Base-by-base conservation (phyloP, 2,888 invertebrate species). In the Rhimphoctona megacephalus region DNA sequence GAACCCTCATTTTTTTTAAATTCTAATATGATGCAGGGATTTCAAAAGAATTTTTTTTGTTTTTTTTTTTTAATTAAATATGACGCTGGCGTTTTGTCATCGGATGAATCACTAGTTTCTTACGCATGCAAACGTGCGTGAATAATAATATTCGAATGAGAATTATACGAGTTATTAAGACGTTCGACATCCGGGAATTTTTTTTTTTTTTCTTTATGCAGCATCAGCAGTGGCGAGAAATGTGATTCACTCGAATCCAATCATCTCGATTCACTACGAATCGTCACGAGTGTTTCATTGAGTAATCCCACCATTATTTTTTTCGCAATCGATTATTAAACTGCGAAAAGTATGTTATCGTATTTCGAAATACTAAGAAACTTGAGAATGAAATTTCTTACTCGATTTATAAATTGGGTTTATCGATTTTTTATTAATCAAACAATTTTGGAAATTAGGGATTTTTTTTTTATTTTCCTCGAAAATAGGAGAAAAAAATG, bases 101-200 rank as follows among this genome's bases (percentile, higher is more conserved):
- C 30, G 25, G 1, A 30, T 61, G 61, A 61, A 30, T 61, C 61
- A 61, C 30, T 61, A 22, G 54, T 17, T 9, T 61, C 61, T 25
- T 25, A 25, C 11, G 17, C 14, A 14, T 30, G 17, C 30, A 25
- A 39, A 19, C 14, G 43, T n/a, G n/a, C n/a, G 22, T 22, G 54
- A 73, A 54, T 25, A 39, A 67, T 36, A n/a, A 69, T 67, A 39
- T 66, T 25, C 39, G 19, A 69, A 43, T 43, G 39, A 69, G 39
- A 33, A 78, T 54, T 36, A 17, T 6, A 14, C 36, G 30, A 30
- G 77, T 78, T 54, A 36, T 69, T 54, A 67, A 54, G 43, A 69
- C 69, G 30, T 52, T 19, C 49, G n/a, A n/a, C 54, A 54, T 39
- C 67, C 78, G 22, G 78, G 2, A 69, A 78, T 5, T 19, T 64